phyloP scores from a whole-genome alignment of 2,113 vertebrate species.

The Festucalex cinctus region DNA sequence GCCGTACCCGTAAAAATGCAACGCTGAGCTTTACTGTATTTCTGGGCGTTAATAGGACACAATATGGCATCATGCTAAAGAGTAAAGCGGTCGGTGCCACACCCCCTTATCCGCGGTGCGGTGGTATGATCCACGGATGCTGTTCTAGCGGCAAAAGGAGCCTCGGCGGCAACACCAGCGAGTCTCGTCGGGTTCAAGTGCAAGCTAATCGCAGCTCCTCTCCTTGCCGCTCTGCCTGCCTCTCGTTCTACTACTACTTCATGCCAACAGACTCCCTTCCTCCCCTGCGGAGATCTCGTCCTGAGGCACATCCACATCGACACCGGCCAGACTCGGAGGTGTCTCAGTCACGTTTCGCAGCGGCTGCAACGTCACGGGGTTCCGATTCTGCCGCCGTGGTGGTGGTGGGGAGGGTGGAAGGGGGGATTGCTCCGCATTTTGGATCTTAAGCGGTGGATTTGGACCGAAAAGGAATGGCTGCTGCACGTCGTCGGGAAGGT shows the following conservation, averaged over 20 bases:
- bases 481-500: constrained; percentile 69
- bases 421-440: constrained; percentile 18
- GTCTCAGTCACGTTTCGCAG: constrained; percentile 37
- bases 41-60: neutral
- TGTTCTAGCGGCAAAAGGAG: constrained; percentile 72
- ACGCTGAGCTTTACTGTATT: neutral
- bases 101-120: constrained; percentile 67
- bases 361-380: constrained; percentile 47
- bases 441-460: constrained; percentile 52
- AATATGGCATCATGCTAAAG: constrained; percentile 55
- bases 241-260: constrained; percentile 13
- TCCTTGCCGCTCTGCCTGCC: constrained; percentile 37
- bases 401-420: too few species aligned
- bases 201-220: constrained; percentile 64
- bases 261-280: constrained; percentile 37
- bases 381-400: constrained; percentile 46
- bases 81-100: constrained; percentile 55
- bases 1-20: neutral
- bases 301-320: constrained; percentile 41
- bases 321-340: constrained; percentile 13
- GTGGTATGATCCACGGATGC: constrained; percentile 74
- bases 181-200: constrained; percentile 61
- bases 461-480: constrained; percentile 67
- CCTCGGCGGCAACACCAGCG: constrained; percentile 59
- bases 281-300: constrained; percentile 27